Evolutionary conservation across 2,113 vertebrate species (phyloP).

Genomic region (Hippoglossus stenolepis): DNA sequence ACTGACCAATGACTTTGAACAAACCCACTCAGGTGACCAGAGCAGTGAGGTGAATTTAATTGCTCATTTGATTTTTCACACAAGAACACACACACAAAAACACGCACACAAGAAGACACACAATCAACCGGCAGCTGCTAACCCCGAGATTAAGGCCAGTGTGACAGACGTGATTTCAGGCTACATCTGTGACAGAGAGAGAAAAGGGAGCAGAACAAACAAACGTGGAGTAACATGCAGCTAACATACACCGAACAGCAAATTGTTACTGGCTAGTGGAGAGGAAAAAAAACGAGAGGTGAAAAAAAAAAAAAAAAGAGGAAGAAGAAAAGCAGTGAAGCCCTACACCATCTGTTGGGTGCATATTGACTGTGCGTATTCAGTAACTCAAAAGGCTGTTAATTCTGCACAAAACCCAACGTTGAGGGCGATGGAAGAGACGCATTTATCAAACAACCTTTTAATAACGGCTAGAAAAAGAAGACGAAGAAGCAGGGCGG

Average conservation of each 20-base stretch:
- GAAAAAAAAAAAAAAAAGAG: conserved; percentile 8
- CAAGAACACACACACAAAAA: conserved; percentile 28
- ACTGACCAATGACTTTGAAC: conserved; percentile 27
- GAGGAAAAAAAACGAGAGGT: conserved; percentile 28
- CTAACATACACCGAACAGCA: conserved; percentile 50
- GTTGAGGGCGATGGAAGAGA: conserved; percentile 5
- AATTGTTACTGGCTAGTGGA: conserved; percentile 59
- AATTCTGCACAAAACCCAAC: conserved; percentile 32
- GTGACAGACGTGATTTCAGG: conserved; percentile 75
- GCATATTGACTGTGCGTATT: conserved; percentile 58
- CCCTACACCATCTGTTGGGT: conserved; percentile 73
- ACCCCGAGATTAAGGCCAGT: conserved; percentile 77
- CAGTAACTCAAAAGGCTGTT: conserved; percentile 52
- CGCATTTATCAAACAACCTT: conserved; percentile 36
- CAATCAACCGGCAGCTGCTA: conserved; percentile 68
- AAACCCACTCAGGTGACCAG: conserved; percentile 38
- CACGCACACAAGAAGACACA: conserved; percentile 11
- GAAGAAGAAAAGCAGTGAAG: conserved; percentile 47
- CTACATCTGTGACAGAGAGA: conserved; percentile 73
- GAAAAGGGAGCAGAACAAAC: conserved; percentile 70
- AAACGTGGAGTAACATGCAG: conserved; percentile 46
- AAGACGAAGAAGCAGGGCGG: conserved; percentile 6
- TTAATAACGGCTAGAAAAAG: conserved; percentile 33
- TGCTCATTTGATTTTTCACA: conserved; percentile 53
- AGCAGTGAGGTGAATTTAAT: conserved; percentile 29